phyloP scores from a whole-genome alignment of 2,113 vertebrate species.

The Nyctibius bracteatus region DNA sequence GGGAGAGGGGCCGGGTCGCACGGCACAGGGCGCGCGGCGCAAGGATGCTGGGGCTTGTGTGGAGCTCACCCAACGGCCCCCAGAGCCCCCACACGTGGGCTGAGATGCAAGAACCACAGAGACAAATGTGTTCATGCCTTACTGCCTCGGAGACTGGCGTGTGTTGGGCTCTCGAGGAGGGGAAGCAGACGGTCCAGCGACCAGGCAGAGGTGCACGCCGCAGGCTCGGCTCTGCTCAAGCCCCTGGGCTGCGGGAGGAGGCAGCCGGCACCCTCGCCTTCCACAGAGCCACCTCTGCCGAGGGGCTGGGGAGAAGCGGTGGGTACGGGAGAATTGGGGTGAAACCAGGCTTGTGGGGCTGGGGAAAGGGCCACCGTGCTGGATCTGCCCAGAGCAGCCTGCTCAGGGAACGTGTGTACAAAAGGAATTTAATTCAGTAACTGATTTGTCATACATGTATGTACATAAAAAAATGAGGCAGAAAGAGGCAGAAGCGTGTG shows the following conservation, averaged over 20 bases:
- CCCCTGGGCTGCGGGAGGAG: not conserved
- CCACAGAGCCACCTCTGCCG: not conserved
- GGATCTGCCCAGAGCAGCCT: not conserved
- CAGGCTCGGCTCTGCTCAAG: not conserved
- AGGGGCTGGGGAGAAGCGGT: not conserved
- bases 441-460: not conserved
- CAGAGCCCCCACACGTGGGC: accelerated
- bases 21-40: accelerated
- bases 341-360: not conserved
- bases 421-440: not conserved
- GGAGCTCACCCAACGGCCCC: accelerated
- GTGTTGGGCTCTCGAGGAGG: not conserved
- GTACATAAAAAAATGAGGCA: not conserved
- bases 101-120: not conserved
- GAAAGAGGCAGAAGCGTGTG: not conserved
- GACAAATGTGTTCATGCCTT: not conserved
- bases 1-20: not conserved
- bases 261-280: not conserved
- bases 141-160: accelerated
- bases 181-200: accelerated
- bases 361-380: not conserved
- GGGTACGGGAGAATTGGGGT: not conserved
- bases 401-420: not conserved
- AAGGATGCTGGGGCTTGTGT: not conserved
- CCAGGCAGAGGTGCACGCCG: not conserved